Base-by-base conservation (phyloP, 2,888 invertebrate species). In the Dasysyrphus albostriatus region DNA sequence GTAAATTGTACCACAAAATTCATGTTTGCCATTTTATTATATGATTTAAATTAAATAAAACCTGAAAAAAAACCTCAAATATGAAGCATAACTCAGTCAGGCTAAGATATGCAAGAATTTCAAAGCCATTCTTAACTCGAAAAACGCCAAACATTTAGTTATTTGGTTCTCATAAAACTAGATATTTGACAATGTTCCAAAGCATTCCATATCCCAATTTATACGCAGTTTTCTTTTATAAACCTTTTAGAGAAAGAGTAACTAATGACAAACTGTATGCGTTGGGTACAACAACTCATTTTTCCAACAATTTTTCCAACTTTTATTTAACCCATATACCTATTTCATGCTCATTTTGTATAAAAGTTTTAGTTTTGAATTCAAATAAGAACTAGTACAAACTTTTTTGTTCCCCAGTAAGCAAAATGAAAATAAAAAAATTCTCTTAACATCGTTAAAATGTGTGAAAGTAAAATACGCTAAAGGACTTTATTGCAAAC, bases 281-380 rank as follows among this genome's bases (percentile, higher is more conserved):
- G 34, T 58, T 16, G 34, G n/a, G 10, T 9, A 34, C 58, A 58
- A 10, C 58, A 16, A 1, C 14, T 34, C 16, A 34, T 9, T 58
- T 58, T 34, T 14, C 16, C 16, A 58, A 34, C 32, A 32, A 56
- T 14, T 32, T 32, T 7, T 3, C 32, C n/a, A 58, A 34, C 16
- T 58, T 58, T 58, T 58, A 34, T 58, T 37, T 58, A 37, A 37
- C 58, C 58, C 16, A 58, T 58, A 58, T 56, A 51, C 44, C 5
- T 54, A 37, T 19, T 10, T 37, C 12, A 16, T 58, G 9, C 16
- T 58, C 16, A 58, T 37, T 58, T 37, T 19, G 9, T 32, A n/a
- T 34, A 5, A 34, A 34, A 34, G 5, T 58, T 58, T 58, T 19
- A 34, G 5, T 58, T 58, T 58, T 19, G 5, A 58, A 58, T 19